Evolutionary conservation across 2,797 vertebrate species (phyloP).

Genomic region (Acanthornis magna): DNA sequence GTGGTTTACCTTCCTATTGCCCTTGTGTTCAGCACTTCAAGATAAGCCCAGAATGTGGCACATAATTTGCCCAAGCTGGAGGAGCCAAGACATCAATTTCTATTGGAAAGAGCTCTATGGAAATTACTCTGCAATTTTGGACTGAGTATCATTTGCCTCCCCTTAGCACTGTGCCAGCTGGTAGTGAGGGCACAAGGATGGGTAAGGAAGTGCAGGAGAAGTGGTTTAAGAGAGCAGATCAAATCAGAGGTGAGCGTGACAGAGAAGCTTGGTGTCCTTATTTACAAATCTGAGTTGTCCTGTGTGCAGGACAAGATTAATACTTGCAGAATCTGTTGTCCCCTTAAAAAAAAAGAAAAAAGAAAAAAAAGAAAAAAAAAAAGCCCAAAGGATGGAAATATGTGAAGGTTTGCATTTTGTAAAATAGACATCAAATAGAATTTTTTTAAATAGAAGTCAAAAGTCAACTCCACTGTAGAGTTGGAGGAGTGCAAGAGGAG

Average conservation of each 20-base stretch:
- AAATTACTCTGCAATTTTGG: not conserved
- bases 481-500: not conserved
- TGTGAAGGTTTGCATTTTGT: not conserved
- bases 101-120: not conserved
- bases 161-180: not conserved
- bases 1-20: not conserved
- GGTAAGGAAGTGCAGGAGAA: not conserved
- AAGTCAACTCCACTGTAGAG: not conserved
- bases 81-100: not conserved
- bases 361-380: not conserved
- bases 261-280: not conserved
- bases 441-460: not conserved
- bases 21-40: not conserved
- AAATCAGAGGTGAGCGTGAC: not conserved
- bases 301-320: not conserved
- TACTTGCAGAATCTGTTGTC: rapidly evolving
- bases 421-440: not conserved
- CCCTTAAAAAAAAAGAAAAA: not conserved
- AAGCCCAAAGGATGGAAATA: not conserved
- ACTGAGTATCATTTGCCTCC: not conserved
- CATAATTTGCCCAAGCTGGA: not conserved
- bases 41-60: not conserved
- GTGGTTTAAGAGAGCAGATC: not conserved
- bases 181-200: not conserved
- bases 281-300: not conserved